Percentiles rank a stretch among this genome's conserved stretches.
These are phyloP conservation scores for Pantherophis alleghaniensis DNA, from an alignment of 2,797 vertebrate species.

Conservation along the genomic window DNA sequence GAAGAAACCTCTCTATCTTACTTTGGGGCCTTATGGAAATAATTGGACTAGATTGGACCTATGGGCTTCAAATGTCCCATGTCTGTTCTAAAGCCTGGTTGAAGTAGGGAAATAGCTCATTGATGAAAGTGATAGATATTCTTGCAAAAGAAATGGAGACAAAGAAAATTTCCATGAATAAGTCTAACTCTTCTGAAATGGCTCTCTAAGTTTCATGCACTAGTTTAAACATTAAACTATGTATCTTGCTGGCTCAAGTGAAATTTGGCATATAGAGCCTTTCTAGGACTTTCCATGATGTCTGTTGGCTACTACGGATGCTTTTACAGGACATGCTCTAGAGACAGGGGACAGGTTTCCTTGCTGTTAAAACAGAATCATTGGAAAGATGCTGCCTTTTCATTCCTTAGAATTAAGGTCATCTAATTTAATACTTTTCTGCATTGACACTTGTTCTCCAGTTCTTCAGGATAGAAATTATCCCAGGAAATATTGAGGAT, in stretches of 20 bases:
- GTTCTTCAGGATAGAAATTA: not conserved
- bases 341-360: not conserved
- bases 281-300: not conserved
- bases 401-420: not conserved
- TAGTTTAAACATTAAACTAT: not conserved
- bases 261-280: not conserved
- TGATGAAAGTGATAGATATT: not conserved
- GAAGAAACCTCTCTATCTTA: not conserved
- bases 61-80: not conserved
- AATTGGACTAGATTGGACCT: not conserved
- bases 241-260: not conserved
- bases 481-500: not conserved
- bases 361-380: not conserved
- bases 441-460: not conserved
- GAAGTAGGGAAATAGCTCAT: not conserved
- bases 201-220: not conserved
- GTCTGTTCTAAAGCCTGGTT: not conserved
- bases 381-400: not conserved
- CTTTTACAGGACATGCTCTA: not conserved
- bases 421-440: not conserved
- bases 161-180: not conserved
- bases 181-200: not conserved
- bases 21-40: not conserved
- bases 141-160: not conserved
- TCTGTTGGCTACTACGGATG: not conserved